These are phyloP conservation scores for Leptinotarsa texana DNA, from an alignment of 1,140 invertebrate species.

Conservation along the genomic window DNA sequence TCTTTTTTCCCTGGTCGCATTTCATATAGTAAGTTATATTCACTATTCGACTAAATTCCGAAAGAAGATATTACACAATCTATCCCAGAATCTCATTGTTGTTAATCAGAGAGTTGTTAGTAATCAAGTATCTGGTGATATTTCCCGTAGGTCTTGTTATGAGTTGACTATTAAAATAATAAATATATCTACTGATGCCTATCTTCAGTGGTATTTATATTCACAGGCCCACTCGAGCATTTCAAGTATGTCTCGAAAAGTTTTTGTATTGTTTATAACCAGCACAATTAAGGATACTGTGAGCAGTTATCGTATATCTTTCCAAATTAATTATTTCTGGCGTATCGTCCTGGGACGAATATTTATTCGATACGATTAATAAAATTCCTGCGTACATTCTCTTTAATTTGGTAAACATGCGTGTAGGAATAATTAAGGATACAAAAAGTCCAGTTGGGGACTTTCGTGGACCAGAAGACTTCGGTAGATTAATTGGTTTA, in stretches of 20 bases:
- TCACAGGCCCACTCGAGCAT: slow-evolving; percentile 7
- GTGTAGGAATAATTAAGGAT: background rate
- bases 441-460: background rate
- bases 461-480: background rate
- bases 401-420: slow-evolving; percentile 1
- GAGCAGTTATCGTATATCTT: slow-evolving; percentile 16
- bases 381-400: background rate
- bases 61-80: background rate
- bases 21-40: too few species aligned
- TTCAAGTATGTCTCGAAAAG: slow-evolving; percentile 12
- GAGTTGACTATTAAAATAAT: slow-evolving; percentile 14
- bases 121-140: background rate
- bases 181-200: slow-evolving; percentile 15
- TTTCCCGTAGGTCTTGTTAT: slow-evolving; percentile 7
- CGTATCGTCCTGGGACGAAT: background rate
- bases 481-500: background rate
- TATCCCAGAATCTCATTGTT: background rate
- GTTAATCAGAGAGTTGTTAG: background rate
- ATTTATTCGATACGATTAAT: background rate
- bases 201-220: slow-evolving; percentile 18
- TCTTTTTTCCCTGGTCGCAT: too few species aligned
- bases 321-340: slow-evolving; percentile 17
- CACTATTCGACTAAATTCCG: background rate
- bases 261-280: slow-evolving; percentile 23
- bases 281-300: slow-evolving; percentile 19